These are phyloP conservation scores for Montipora capricornis DNA, from an alignment of 64 coral and sea anemone genomes.

Conservation along the genomic window DNA sequence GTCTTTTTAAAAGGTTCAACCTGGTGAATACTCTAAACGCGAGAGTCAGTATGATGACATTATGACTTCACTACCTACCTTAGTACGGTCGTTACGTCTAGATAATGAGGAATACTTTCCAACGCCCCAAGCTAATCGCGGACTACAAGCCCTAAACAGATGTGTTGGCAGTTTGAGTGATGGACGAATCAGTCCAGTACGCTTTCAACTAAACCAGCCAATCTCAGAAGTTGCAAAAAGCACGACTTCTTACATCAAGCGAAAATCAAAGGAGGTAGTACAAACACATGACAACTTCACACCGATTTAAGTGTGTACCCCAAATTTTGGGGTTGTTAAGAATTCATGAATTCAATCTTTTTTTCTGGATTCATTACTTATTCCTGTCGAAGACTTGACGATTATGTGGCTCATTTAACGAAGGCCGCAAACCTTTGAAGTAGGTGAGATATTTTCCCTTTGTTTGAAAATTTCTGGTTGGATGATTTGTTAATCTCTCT, in stretches of 20 bases:
- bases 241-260: slow-evolving; percentile 49
- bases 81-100: neutral
- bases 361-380: no score
- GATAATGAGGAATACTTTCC: slow-evolving; percentile 56
- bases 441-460: no score
- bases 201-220: slow-evolving; percentile 61
- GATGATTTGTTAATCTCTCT: no score
- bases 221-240: slow-evolving; percentile 46
- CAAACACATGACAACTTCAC: neutral
- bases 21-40: slow-evolving; percentile 16
- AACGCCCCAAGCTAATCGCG: slow-evolving; percentile 27
- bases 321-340: no score
- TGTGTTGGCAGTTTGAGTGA: slow-evolving; percentile 27
- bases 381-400: no score
- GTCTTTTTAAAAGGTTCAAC: slow-evolving; percentile 13
- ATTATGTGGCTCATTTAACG: no score
- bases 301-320: no score
- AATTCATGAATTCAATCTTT: no score
- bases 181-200: slow-evolving; percentile 69
- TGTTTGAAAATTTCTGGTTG: no score
- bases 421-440: no score
- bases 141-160: slow-evolving; percentile 53
- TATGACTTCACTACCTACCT: slow-evolving; percentile 25
- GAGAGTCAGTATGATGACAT: slow-evolving; percentile 49
- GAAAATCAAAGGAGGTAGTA: slow-evolving; percentile 38